Evolutionary conservation across 2,888 invertebrate species (phyloP).

Genomic region (Parasteatoda lunata): DNA sequence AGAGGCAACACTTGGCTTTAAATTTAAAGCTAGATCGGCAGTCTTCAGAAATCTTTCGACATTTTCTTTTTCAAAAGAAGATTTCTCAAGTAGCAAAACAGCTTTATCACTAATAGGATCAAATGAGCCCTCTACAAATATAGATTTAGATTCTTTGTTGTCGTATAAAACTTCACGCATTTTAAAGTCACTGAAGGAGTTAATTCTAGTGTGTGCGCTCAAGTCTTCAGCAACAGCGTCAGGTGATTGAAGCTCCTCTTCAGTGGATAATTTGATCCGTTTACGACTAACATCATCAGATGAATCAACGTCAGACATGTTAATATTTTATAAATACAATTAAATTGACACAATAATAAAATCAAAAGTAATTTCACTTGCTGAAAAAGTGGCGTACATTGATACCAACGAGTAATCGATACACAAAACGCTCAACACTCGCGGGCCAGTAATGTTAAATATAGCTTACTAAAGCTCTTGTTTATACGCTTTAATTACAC

Average conservation of each 20-base stretch:
- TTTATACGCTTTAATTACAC: no score
- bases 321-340: no score
- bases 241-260: not conserved
- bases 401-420: no score
- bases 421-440: no score
- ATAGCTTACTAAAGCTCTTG: no score
- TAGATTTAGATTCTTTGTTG: conserved; percentile 61
- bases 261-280: conserved; percentile 33
- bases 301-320: conserved; percentile 2
- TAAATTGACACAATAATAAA: no score
- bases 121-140: conserved; percentile 63
- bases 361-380: no score
- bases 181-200: conserved; percentile 56
- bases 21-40: conserved; percentile 56
- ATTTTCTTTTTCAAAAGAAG: conserved; percentile 82
- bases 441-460: no score
- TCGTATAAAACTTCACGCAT: conserved; percentile 66
- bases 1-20: conserved; percentile 14
- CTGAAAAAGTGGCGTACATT: no score
- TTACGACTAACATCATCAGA: not conserved
- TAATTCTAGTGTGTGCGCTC: conserved; percentile 45
- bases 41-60: conserved; percentile 61
- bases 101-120: conserved; percentile 74
- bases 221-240: conserved; percentile 42
- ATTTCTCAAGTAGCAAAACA: conserved; percentile 86